Base-by-base conservation (phyloP, 2,888 invertebrate species). In the Caenorhabditis sp. region DNA sequence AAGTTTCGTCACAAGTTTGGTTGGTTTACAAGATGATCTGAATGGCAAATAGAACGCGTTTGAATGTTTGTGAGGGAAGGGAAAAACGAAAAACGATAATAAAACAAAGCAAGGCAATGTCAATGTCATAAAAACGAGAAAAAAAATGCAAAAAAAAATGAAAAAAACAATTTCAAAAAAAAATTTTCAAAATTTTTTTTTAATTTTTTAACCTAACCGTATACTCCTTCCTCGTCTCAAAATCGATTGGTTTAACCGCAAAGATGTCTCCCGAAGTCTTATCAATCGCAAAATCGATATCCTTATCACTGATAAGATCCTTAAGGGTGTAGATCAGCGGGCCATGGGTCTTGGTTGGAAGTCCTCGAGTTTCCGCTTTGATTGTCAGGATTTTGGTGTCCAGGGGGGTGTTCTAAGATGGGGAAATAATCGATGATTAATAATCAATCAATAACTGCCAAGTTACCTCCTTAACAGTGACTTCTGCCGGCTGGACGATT, bases 261-360 rank as follows among this genome's bases (percentile, higher is more conserved):
- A 85, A 85, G 40, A 89, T 68, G 20, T 88, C 89, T 2, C 89
- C 89, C 2, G 85, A 67, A 15, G 58, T 70, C 40, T 87, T 85
- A 55, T 89, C 88, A 44, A 89, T 87, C 24, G 67, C 78, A 51
- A 89, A 82, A 26, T 51, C 70, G 0, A 53, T 44, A 28, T 72
- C 58, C 26, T 82, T 79, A 1, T 80, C 76, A 4, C 44, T 58
- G 15, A 64, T 32, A 9, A 83, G 51, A 15, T 85, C 83, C 50
- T 85, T 65, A 1, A 85, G 37, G 0, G 56, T 28, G 28, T 80
- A 80, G 3, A 24, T 28, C 5, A 80, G 2, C n/a, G 47, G 37
- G 13, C 68, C 68, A 28, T 50, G 50, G 11, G 44, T 51, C 28
- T 64, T 37, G 2, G 53, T 22, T 0, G 64, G 64, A 22, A 64